Conservation (phyloP, 1,140 invertebrate species). For the Ostrea edulis region DNA sequence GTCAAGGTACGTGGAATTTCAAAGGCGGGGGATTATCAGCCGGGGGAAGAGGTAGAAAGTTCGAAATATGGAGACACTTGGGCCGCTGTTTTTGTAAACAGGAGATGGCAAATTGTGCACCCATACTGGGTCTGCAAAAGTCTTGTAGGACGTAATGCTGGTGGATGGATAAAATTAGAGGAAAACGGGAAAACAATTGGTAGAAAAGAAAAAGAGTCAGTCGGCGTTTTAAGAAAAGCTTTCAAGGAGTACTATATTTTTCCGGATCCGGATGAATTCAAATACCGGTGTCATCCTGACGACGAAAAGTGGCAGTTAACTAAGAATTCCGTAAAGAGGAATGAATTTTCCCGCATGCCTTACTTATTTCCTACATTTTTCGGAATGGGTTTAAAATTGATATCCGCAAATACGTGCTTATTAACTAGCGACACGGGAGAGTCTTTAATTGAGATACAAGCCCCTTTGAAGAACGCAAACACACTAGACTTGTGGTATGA, state of each 20-base stretch:
- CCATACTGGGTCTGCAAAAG: slow-evolving; percentile 60
- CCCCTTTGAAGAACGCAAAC: slow-evolving; percentile 51
- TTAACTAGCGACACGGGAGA: slow-evolving; percentile 38
- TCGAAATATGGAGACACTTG: slow-evolving; percentile 32
- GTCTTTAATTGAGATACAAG: slow-evolving; percentile 50
- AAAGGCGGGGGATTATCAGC: slow-evolving; percentile 56
- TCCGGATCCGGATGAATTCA: slow-evolving; percentile 58
- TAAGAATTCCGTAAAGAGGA: background rate
- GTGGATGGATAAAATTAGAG: slow-evolving; percentile 62
- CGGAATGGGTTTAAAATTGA: slow-evolving; percentile 53
- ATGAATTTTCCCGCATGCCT: slow-evolving; percentile 50
- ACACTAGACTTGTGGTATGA: slow-evolving; percentile 54
- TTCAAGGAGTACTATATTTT: slow-evolving; percentile 63
- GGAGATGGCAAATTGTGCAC: slow-evolving; percentile 60
- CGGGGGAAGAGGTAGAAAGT: slow-evolving; percentile 46
- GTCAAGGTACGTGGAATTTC: slow-evolving; percentile 53
- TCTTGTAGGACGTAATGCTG: slow-evolving; percentile 50
- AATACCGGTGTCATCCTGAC: slow-evolving; percentile 55
- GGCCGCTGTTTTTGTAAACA: slow-evolving; percentile 54
- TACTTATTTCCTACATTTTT: slow-evolving; percentile 61
- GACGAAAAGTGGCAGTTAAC: slow-evolving; percentile 59
- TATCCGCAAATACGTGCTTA: slow-evolving; percentile 43
- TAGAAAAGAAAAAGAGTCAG: slow-evolving; percentile 2
- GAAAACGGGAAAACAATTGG: slow-evolving; percentile 37
- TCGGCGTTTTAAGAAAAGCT: slow-evolving; percentile 48